These are phyloP conservation scores for Erythrolamprus reginae DNA, from an alignment of 2,113 vertebrate genomes.

Conservation along the genomic window DNA sequence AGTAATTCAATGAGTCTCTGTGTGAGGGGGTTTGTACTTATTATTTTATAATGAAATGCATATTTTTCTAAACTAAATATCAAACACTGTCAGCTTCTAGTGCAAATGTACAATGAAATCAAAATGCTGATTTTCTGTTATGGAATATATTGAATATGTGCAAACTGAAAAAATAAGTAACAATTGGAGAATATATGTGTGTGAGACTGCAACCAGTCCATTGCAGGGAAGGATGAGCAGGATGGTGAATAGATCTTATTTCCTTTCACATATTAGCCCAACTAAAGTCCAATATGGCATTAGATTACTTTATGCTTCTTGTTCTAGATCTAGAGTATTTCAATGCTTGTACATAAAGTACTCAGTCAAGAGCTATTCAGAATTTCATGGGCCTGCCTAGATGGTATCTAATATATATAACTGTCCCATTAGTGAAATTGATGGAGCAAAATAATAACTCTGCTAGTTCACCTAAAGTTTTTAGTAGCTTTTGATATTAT, in stretches of 20 bases:
- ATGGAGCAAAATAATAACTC: not conserved
- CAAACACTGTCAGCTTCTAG: not conserved
- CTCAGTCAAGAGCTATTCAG: not conserved
- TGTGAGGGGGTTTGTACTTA: not conserved
- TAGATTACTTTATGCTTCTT: not conserved
- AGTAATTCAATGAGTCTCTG: not conserved
- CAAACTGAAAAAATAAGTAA: constrained; percentile 37
- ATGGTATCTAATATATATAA: not conserved
- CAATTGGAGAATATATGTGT: not conserved
- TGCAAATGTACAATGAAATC: not conserved
- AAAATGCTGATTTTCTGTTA: constrained; percentile 29
- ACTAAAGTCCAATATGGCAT: not conserved
- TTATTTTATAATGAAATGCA: not conserved
- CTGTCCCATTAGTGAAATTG: not conserved
- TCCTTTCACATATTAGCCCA: not conserved
- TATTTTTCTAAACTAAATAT: not conserved
- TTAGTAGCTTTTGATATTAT: not conserved
- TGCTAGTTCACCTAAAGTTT: not conserved
- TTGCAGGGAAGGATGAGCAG: not conserved
- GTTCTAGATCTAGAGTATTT: not conserved
- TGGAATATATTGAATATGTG: not conserved
- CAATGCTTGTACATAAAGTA: not conserved
- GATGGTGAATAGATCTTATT: not conserved
- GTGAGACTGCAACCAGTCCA: not conserved
- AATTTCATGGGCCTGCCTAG: not conserved